Base-by-base conservation (phyloP, 2,113 vertebrate species). In the Pelvicachromis taeniatus region DNA sequence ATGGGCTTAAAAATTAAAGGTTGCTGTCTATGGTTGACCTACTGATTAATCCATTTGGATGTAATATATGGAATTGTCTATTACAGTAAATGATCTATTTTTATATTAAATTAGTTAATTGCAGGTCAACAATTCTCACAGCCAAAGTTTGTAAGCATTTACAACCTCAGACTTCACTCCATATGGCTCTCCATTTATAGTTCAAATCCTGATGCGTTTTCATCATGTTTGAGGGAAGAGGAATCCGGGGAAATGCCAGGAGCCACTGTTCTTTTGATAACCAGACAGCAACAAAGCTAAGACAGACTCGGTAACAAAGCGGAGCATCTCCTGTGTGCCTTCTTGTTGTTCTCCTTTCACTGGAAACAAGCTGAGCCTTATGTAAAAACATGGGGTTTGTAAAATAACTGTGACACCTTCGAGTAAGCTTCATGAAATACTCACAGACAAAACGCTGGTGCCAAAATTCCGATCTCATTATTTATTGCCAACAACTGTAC, bases 261-360 rank as follows among this genome's bases (percentile, higher is more conserved):
- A 91, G 85, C 77, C 91, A 84, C 73, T 87, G 89, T 89, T 92
- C 75, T 55, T 91, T 38, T 87, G 88, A 92, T 90, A 88, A 88
- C 85, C 75, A 91, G 86, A 81, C 89, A 88, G 83, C 70, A 89
- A 87, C 91, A 92, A 89, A 88, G 81, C 83, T 83, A 63, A 86
- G 81, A 88, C 54, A 10, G 48, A 84, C 86, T 89, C 77, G 0
- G 59, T 84, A 82, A 92, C 77, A 91, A 87, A 93, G 81, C 87
- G 82, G 82, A 90, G 85, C 81, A 91, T 91, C 89, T 88, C 86
- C 80, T 87, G 80, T 85, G 85, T 79, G 92, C 88, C 78, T 40
- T 80, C 79, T 78, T 86, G 61, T 81, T 89, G 56, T 84, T 93
- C 59, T 68, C 61, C 63, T 85, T 91, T 92, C 82, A 88, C 9